Percentiles rank a stretch among this genome's conserved stretches.
Conservation (phyloP, 2,888 invertebrate genomes). For the Lithophane socia region DNA sequence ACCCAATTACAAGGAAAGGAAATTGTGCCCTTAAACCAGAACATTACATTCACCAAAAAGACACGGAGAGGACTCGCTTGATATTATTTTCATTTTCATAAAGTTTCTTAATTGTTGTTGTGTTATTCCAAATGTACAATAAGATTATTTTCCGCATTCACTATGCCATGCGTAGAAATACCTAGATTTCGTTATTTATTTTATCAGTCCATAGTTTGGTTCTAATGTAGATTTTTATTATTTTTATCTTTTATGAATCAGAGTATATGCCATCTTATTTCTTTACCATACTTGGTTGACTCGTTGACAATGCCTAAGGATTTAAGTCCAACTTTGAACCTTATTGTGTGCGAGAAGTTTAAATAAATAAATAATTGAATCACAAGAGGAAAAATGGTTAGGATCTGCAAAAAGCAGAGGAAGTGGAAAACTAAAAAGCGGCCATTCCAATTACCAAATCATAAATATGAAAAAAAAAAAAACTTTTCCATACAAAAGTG, state of each 20-base stretch:
- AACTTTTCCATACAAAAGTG: neutral
- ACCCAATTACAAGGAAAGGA: slow-evolving; percentile 52
- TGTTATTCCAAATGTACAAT: slow-evolving; percentile 36
- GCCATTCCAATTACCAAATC: neutral
- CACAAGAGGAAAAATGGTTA: neutral
- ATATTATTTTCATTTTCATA: slow-evolving; percentile 38
- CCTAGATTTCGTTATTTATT: slow-evolving; percentile 1
- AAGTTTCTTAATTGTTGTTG: slow-evolving; percentile 34
- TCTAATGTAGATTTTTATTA: neutral
- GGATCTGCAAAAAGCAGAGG: neutral
- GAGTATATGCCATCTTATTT: too few species aligned
- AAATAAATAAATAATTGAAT: neutral
- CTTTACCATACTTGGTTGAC: too few species aligned
- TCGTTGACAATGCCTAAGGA: too few species aligned
- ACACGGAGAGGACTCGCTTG: slow-evolving; percentile 33
- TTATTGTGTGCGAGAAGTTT: too few species aligned
- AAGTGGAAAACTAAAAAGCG: neutral
- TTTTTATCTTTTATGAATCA: too few species aligned
- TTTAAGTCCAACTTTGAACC: too few species aligned
- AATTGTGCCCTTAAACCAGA: slow-evolving; percentile 43
- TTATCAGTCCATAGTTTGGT: neutral
- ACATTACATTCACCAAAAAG: slow-evolving; percentile 26
- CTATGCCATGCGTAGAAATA: neutral
- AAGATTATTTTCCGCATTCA: neutral
- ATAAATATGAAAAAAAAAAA: neutral